phyloP scores from a whole-genome alignment of 2,888 invertebrate genomes.

The Chrysopilus asiliformis region DNA sequence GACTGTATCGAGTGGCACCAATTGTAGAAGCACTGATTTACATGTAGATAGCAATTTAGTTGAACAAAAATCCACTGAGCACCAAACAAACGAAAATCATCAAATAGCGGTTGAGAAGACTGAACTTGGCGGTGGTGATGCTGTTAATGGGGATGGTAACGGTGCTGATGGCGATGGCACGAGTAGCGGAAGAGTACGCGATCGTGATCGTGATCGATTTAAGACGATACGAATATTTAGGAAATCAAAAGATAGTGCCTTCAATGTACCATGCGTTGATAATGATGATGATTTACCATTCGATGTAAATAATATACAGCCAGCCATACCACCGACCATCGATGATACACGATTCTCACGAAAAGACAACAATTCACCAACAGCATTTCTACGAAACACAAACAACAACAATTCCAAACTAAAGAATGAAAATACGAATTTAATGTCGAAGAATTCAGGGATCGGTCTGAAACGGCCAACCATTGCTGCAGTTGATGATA shows the following conservation, averaged over 20 bases:
- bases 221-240: conserved; percentile 35
- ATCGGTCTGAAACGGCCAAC: conserved; percentile 15
- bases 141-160: too few species aligned
- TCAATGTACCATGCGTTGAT: conserved; percentile 34
- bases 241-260: conserved; percentile 19
- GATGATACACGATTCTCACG: conserved; percentile 21
- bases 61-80: conserved; percentile 6
- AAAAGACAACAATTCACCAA: conserved; percentile 18
- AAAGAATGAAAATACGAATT: conserved; percentile 15
- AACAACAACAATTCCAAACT: conserved; percentile 20
- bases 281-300: conserved; percentile 16
- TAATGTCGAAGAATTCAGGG: conserved; percentile 3
- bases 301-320: too few species aligned
- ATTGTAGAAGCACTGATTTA: conserved; percentile 6
- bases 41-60: background rate
- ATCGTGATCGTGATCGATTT: conserved; percentile 33
- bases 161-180: conserved; percentile 11
- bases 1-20: background rate
- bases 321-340: background rate
- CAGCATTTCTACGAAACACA: too few species aligned
- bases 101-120: conserved; percentile 12
- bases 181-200: conserved; percentile 24
- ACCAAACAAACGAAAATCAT: conserved; percentile 3
- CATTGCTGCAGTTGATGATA: conserved; percentile 30
- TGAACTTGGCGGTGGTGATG: conserved; percentile 9